A percentile compares a stretch with the other conserved stretches of the same genome.
Conservation (phyloP, 2,888 invertebrate species). For the Andrena minutula region DNA sequence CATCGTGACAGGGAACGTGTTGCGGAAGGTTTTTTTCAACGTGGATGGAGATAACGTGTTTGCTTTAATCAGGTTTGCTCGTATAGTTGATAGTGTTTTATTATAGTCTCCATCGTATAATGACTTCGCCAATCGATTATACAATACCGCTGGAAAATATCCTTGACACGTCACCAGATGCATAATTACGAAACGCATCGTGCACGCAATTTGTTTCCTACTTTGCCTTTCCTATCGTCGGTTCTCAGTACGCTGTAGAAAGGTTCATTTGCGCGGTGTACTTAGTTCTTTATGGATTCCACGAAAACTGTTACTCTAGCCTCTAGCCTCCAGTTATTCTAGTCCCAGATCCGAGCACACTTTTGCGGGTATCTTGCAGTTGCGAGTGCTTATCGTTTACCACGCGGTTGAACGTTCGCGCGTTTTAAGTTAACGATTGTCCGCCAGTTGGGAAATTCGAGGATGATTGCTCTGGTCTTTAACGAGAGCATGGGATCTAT, state of each 20-base stretch:
- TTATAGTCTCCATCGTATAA: too few species aligned
- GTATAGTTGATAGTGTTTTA: too few species aligned
- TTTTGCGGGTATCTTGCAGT: constrained; percentile 10
- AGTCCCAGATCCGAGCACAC: constrained; percentile 9
- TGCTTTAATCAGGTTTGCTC: too few species aligned
- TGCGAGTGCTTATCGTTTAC: background rate
- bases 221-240: background rate
- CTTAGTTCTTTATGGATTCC: constrained; percentile 13
- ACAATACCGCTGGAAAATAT: constrained; percentile 27
- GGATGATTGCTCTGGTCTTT: constrained; percentile 6
- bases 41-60: too few species aligned
- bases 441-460: background rate
- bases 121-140: constrained; percentile 28
- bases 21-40: too few species aligned
- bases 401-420: background rate
- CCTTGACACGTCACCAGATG: constrained; percentile 21
- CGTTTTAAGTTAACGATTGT: constrained; percentile 2
- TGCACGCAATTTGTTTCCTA: constrained; percentile 36
- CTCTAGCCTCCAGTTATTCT: constrained; percentile 16
- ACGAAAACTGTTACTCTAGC: constrained; percentile 24
- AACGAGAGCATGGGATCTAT: background rate
- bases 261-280: constrained; percentile 9
- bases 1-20: too few species aligned
- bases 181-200: constrained; percentile 19
- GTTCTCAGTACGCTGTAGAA: background rate